Evolutionary conservation across 2,113 vertebrate genomes (phyloP).

Genomic region (Mormyrus iriodes): DNA sequence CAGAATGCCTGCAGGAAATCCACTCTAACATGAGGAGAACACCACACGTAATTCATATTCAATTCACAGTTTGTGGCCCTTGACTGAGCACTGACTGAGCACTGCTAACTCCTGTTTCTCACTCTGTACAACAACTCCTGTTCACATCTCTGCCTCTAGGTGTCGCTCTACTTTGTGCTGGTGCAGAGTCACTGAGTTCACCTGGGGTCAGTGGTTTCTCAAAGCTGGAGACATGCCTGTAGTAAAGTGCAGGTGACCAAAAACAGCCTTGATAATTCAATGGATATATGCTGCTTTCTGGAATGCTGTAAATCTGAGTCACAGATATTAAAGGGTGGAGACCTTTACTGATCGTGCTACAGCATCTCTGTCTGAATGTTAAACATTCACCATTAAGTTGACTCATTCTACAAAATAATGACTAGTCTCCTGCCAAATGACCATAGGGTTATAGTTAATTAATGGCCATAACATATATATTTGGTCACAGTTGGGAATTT

Average conservation of each 20-base stretch:
- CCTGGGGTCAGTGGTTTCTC: background rate
- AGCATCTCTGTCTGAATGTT: background rate
- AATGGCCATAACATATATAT: background rate
- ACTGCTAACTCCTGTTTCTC: background rate
- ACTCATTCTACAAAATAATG: background rate
- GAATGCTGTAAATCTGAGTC: background rate
- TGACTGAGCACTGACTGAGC: background rate
- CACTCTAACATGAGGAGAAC: background rate
- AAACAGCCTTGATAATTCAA: background rate
- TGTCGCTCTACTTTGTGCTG: background rate
- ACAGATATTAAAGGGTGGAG: background rate
- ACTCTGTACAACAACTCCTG: background rate
- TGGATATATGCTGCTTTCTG: background rate
- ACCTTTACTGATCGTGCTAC: background rate
- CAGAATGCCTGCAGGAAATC: background rate
- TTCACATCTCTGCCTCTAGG: background rate
- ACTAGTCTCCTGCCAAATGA: background rate
- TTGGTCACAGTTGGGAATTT: background rate
- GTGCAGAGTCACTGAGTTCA: background rate
- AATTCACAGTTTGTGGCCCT: background rate
- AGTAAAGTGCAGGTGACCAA: background rate
- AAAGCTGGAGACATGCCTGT: background rate
- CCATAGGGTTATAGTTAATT: background rate
- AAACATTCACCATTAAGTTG: background rate
- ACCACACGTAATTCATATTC: background rate